Conservation (phyloP, 2,888 invertebrate genomes). For the Drosophila pegasa region DNA sequence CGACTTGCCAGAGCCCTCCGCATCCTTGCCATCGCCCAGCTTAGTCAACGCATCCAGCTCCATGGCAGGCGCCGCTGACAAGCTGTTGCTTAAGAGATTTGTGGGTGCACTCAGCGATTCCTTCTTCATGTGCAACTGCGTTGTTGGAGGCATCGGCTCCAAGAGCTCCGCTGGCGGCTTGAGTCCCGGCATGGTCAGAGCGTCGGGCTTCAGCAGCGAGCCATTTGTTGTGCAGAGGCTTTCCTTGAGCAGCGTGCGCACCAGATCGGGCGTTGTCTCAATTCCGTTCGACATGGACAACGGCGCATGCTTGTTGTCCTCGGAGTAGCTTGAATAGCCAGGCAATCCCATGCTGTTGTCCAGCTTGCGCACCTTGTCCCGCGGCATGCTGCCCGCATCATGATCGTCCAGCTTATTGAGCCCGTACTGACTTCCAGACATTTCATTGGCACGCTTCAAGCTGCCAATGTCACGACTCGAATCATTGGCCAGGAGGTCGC, state of each 20-base stretch:
- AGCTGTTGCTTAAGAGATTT: constrained; percentile 11
- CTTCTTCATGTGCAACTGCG: constrained; percentile 49
- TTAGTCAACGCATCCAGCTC: constrained; percentile 63
- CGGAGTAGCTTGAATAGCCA: constrained; percentile 31
- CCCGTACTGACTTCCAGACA: constrained; percentile 57
- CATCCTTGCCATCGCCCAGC: constrained; percentile 43
- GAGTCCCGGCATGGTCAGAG: constrained; percentile 73
- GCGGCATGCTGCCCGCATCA: constrained; percentile 60
- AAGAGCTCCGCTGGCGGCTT: constrained; percentile 82
- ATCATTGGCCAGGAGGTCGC: constrained; percentile 60
- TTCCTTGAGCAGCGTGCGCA: constrained; percentile 90
- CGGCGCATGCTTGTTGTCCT: constrained; percentile 71
- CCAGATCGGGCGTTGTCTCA: constrained; percentile 90
- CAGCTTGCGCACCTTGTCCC: constrained; percentile 83
- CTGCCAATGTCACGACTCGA: constrained; percentile 28
- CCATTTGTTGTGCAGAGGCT: constrained; percentile 85
- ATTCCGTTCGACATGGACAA: constrained; percentile 87
- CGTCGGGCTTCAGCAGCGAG: constrained; percentile 79
- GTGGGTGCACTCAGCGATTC: constrained; percentile 39
- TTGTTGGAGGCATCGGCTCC: constrained; percentile 70
- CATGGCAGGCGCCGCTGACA: constrained; percentile 24
- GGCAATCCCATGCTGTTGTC: constrained; percentile 59
- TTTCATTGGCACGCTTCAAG: constrained; percentile 78
- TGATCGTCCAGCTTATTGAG: constrained; percentile 71
- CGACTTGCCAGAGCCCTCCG: constrained; percentile 66